phyloP scores from a whole-genome alignment of 2,888 invertebrate species.

The Belgica antarctica region DNA sequence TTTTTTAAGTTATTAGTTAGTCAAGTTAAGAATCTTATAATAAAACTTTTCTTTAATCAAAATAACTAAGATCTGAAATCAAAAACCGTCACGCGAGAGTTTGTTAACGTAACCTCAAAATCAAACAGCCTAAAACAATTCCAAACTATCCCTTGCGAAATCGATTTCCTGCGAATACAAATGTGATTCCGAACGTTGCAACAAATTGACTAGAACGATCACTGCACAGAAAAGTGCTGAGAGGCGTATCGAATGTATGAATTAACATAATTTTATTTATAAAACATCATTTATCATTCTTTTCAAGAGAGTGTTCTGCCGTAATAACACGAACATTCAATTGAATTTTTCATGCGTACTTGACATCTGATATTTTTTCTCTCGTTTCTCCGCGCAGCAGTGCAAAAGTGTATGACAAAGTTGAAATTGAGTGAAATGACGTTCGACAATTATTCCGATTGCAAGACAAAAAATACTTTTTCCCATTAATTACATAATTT shows the following conservation, averaged over 20 bases:
- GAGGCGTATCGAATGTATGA: constrained; percentile 5
- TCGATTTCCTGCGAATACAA: neutral
- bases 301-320: neutral
- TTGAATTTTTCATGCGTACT: constrained; percentile 20
- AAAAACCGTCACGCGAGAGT: too few species aligned
- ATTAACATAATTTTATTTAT: constrained; percentile 39
- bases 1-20: too few species aligned
- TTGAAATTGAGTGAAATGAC: constrained; percentile 21
- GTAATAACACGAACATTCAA: constrained; percentile 16
- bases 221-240: neutral
- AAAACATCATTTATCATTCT: constrained; percentile 36
- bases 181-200: neutral
- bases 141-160: too few species aligned
- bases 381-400: neutral
- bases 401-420: neutral
- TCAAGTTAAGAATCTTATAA: too few species aligned
- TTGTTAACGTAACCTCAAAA: too few species aligned
- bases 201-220: constrained; percentile 23
- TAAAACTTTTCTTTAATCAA: too few species aligned
- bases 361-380: constrained; percentile 21
- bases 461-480: neutral
- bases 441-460: neutral
- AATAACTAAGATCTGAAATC: too few species aligned
- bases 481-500: neutral
- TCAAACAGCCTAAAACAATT: too few species aligned